Base-by-base conservation (phyloP, 2,797 vertebrate genomes). In the Vireo griseus region DNA sequence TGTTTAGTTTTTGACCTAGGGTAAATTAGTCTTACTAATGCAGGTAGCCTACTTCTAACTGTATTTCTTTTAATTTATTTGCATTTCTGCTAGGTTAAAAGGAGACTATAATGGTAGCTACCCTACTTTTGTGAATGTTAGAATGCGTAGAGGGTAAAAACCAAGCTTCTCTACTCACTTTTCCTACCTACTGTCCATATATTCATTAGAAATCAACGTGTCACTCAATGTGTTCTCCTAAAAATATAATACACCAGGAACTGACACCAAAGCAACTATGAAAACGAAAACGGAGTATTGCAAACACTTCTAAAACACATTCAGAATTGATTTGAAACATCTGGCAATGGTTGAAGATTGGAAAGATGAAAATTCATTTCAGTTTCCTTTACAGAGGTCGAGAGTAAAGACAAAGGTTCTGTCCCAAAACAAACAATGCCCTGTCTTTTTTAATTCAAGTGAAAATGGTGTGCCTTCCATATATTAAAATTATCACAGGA, bases 251-350 rank as follows among this genome's bases (percentile, higher is more conserved):
- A 85, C 52, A 86, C 28, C 68, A 83, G 72, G 58, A 91, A 89
- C 44, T 0, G 0, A 79, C 40, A 80, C 13, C 74, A 66, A 95
- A 94, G 68, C 69, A 92, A 76, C 50, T 65, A 66, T 17, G 10
- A 73, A 95, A 92, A 82, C 2, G 3, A 82, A 83, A 94, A 65
- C 16, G 0, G 4, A 87, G 51, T 88, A 72, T 72, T 39, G 33
- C 61, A 55, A 87, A 87, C 51, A n/a, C 37, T 71, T 93, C 40
- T 67, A 76, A 91, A 95, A 71, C 51, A 58, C 65, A 71, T 79
- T 92, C 47, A 86, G 76, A 83, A 92, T 82, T 83, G 28, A 89
- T 83, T 86, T 81, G 59, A 91, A 86, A 84, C 59, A 82, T 73
- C 66, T 91, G 71, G 51, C 63, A 69, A 68, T 76, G 39, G 40